phyloP scores from a whole-genome alignment of 1,140 invertebrate species.

The Bradysia coprophila region DNA sequence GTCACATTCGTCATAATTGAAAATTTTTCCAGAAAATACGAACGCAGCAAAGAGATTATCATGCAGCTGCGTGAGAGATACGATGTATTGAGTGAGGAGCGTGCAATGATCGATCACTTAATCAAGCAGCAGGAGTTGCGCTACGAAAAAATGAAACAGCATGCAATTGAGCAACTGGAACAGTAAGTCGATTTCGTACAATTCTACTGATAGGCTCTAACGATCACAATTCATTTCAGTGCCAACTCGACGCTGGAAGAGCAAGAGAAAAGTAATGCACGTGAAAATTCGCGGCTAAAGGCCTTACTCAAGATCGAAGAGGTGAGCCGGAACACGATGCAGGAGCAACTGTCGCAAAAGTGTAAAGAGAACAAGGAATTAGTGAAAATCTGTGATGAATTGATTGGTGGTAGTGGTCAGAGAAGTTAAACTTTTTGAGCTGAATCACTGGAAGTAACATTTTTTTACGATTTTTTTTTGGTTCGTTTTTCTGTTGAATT shows the following conservation, averaged over 20 bases:
- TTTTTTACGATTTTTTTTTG: too few relatives aligned
- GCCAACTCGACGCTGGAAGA: slow-evolving; percentile 52
- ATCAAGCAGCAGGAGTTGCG: slow-evolving; percentile 35
- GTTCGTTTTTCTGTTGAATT: too few relatives aligned
- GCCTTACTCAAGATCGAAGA: slow-evolving; percentile 60
- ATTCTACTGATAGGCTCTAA: slow-evolving; percentile 1
- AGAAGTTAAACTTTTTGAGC: too few relatives aligned
- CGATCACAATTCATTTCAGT: slow-evolving; percentile 19
- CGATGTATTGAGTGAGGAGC: slow-evolving; percentile 31
- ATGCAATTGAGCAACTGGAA: slow-evolving; percentile 40
- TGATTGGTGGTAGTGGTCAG: slow-evolving; percentile 34
- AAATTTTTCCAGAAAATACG: slow-evolving; percentile 38
- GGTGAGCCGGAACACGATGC: slow-evolving; percentile 42
- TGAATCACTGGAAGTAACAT: too few relatives aligned
- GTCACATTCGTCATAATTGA: too few relatives aligned
- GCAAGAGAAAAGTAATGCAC: slow-evolving; percentile 37
- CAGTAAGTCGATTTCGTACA: slow-evolving; percentile 31
- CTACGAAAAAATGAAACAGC: slow-evolving; percentile 34
- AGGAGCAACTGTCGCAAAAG: slow-evolving; percentile 48
- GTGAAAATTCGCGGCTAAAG: slow-evolving; percentile 49
- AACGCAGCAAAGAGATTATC: slow-evolving; percentile 39
- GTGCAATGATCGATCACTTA: slow-evolving; percentile 30
- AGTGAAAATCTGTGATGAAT: slow-evolving; percentile 58
- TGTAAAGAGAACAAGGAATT: slow-evolving; percentile 51
- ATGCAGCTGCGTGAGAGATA: slow-evolving; percentile 41